phyloP scores from a whole-genome alignment of 2,888 invertebrate species.

The Drosophila greeni region DNA sequence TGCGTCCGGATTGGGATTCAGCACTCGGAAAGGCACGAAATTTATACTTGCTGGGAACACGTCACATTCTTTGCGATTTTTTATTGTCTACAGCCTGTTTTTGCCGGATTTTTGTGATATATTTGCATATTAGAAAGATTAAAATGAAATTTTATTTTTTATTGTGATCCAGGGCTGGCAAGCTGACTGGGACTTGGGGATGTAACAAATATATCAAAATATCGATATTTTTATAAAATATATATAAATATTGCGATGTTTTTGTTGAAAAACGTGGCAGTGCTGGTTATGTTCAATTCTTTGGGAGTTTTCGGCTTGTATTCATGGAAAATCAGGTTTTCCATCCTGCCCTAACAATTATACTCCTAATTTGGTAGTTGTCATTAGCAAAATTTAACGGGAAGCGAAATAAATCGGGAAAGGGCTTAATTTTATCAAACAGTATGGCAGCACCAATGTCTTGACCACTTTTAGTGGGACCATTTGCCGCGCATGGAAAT shows the following conservation, averaged over 20 bases:
- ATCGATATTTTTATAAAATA: not conserved
- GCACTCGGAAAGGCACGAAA: slow-evolving; percentile 22
- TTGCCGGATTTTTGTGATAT: not conserved
- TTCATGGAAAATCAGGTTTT: not conserved
- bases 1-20: slow-evolving; percentile 1
- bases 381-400: not conserved
- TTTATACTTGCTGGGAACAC: not conserved
- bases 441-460: slow-evolving; percentile 1
- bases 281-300: not conserved
- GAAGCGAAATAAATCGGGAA: not conserved
- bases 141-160: slow-evolving; percentile 30
- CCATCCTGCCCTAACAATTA: not conserved
- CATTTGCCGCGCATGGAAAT: not conserved
- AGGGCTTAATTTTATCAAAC: not conserved
- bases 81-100: slow-evolving; percentile 1
- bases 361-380: not conserved
- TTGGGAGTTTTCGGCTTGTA: not conserved
- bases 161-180: slow-evolving; percentile 21
- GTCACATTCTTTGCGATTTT: not conserved
- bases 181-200: not conserved
- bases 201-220: not conserved
- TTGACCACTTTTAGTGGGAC: not conserved
- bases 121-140: slow-evolving; percentile 30
- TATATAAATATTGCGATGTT: not conserved
- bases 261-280: not conserved